These are phyloP conservation scores for Butorides virescens DNA, from an alignment of 2,113 vertebrate genomes.

Conservation along the genomic window DNA sequence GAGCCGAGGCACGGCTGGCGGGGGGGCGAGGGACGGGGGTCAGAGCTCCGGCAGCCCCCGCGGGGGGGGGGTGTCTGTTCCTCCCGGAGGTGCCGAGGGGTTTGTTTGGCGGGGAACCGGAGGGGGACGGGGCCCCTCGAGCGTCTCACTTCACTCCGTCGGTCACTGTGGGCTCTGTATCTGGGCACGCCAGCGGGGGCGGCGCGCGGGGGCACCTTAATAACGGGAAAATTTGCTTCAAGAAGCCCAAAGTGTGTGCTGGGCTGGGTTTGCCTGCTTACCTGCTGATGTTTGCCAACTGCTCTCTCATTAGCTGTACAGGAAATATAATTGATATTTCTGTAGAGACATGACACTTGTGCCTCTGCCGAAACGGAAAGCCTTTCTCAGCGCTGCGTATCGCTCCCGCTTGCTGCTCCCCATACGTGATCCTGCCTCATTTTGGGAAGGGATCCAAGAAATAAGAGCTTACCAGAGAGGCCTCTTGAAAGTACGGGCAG, in stretches of 20 bases:
- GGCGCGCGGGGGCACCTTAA: background rate
- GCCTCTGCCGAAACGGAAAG: constrained; percentile 27
- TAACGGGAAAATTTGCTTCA: background rate
- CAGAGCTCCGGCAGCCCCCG: background rate
- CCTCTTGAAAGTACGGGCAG: constrained; percentile 63
- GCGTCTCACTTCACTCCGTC: background rate
- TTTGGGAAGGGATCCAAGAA: constrained; percentile 66
- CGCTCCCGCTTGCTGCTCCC: constrained; percentile 14
- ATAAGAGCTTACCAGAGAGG: constrained; percentile 62
- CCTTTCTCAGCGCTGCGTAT: constrained; percentile 20
- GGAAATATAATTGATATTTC: constrained; percentile 68
- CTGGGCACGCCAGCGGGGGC: background rate
- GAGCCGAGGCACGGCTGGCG: rapidly evolving
- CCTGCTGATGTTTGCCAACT: constrained; percentile 63
- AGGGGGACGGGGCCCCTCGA: background rate
- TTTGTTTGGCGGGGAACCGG: background rate
- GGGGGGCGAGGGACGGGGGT: background rate
- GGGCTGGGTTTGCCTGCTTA: constrained; percentile 51
- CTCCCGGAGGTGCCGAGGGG: background rate
- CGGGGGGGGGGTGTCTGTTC: rapidly evolving
- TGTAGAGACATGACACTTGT: constrained; percentile 53
- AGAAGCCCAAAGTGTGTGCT: background rate
- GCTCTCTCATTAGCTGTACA: constrained; percentile 58
- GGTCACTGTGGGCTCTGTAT: background rate
- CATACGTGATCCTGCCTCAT: constrained; percentile 43